A percentile compares a stretch with the other conserved stretches of the same genome.
Conservation (phyloP, 2,113 vertebrate species). For the Passer domesticus region DNA sequence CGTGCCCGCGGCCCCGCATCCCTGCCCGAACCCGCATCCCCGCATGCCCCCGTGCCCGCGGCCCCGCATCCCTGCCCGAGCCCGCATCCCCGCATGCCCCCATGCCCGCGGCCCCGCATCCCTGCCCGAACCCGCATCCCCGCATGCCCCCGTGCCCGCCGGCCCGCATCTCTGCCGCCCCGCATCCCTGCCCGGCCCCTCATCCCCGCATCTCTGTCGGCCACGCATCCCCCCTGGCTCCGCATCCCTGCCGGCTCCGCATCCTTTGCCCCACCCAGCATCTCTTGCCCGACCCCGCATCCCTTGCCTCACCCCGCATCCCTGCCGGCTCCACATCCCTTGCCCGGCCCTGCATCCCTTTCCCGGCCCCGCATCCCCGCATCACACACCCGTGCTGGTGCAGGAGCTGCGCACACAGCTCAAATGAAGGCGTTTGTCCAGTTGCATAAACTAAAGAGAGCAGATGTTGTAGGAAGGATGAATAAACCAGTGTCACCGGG, state of each 20-base stretch:
- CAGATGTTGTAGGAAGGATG: background rate
- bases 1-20: no score
- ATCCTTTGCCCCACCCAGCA: no score
- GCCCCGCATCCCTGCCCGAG: no score
- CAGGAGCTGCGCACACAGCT: fast-evolving
- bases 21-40: no score
- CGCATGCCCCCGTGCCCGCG: background rate
- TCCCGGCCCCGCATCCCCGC: fast-evolving
- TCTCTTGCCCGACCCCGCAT: fast-evolving
- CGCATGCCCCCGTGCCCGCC: no score
- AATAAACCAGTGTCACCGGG: background rate
- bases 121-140: fast-evolving
- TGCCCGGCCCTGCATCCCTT: no score
- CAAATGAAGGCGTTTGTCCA: background rate
- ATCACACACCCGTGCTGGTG: fast-evolving
- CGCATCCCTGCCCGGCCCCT: fast-evolving
- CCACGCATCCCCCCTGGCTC: background rate
- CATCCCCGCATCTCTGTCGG: background rate
- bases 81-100: no score
- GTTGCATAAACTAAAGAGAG: background rate
- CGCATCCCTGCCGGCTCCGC: background rate
- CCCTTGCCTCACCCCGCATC: background rate
- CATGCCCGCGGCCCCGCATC: background rate
- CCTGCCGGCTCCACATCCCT: background rate
- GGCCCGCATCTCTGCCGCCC: background rate